phyloP scores from a whole-genome alignment of 2,888 invertebrate species.

The Suillia variegata region DNA sequence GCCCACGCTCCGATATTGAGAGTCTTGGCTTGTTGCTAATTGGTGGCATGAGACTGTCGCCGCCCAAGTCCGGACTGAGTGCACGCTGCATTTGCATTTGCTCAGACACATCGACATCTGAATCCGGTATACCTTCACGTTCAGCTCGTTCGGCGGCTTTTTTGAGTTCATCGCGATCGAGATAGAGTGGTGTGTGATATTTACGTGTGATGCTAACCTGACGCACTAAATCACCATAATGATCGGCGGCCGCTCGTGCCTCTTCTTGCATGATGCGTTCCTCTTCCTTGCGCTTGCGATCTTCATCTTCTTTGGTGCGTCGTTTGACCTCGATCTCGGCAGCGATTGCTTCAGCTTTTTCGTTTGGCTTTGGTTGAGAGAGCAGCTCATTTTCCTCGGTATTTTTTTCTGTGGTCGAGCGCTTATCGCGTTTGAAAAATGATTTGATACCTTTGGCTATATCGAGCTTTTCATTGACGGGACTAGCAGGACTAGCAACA shows the following conservation, averaged over 20 bases:
- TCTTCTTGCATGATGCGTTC: constrained; percentile 64
- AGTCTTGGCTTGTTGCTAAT: constrained; percentile 46
- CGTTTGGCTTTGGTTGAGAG: constrained; percentile 41
- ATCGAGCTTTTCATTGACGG: constrained; percentile 37
- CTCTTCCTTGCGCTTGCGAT: constrained; percentile 47
- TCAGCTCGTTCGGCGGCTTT: constrained; percentile 66
- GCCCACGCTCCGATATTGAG: constrained; percentile 57
- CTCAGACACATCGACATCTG: constrained; percentile 33
- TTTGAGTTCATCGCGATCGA: constrained; percentile 69
- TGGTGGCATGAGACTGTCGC: constrained; percentile 43
- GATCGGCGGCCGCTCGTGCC: constrained; percentile 74
- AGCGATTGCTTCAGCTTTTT: constrained; percentile 41
- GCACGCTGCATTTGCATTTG: constrained; percentile 35
- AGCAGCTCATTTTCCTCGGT: constrained; percentile 49
- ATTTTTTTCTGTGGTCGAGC: constrained; percentile 50
- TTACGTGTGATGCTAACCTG: constrained; percentile 67
- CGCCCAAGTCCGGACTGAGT: constrained; percentile 46
- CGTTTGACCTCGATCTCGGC: constrained; percentile 60
- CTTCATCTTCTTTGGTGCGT: constrained; percentile 51
- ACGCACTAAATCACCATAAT: constrained; percentile 80
- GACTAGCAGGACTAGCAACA: background rate
- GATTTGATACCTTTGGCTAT: constrained; percentile 54
- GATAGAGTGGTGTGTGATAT: constrained; percentile 64
- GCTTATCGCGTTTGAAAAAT: constrained; percentile 55
- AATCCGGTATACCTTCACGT: constrained; percentile 36